Evolutionary conservation across 2,113 vertebrate species (phyloP).

Genomic region (Hypocryptadius cinnamomeus): DNA sequence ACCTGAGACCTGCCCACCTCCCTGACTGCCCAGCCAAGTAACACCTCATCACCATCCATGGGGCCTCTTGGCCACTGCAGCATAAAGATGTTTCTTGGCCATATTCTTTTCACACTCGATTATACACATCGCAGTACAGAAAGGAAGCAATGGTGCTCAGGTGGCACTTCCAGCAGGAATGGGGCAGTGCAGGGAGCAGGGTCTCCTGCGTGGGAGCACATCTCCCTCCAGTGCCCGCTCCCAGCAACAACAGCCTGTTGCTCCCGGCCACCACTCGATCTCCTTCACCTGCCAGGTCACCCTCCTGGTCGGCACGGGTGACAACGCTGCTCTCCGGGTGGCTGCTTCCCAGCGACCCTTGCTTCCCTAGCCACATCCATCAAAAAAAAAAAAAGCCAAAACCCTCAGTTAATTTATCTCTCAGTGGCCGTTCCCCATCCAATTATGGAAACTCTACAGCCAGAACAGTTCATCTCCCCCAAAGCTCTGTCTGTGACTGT

Average conservation of each 20-base stretch:
- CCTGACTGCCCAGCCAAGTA: not conserved
- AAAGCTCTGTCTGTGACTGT: not conserved
- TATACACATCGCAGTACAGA: fast-evolving
- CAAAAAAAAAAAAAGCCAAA: not conserved
- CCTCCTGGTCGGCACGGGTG: not conserved
- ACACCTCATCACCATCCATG: not conserved
- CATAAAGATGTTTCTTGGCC: not conserved
- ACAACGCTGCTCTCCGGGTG: not conserved
- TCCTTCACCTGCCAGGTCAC: not conserved
- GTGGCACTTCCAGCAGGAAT: not conserved
- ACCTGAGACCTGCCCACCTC: not conserved
- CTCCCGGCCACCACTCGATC: not conserved
- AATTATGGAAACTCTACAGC: not conserved
- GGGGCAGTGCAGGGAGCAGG: not conserved
- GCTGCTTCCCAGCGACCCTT: not conserved
- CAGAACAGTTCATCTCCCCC: not conserved
- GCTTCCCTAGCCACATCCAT: not conserved
- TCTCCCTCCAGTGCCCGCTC: constrained; percentile 49
- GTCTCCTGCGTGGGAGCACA: not conserved
- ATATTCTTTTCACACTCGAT: not conserved
- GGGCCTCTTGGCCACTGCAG: not conserved
- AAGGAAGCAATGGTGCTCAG: not conserved
- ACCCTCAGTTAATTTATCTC: not conserved
- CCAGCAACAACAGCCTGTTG: constrained; percentile 46
- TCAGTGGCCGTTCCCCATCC: not conserved